A percentile compares a stretch with the other conserved stretches of the same genome.
Evolutionary conservation across 2,113 vertebrate genomes (phyloP).

Genomic region (Crotalus helleri): DNA sequence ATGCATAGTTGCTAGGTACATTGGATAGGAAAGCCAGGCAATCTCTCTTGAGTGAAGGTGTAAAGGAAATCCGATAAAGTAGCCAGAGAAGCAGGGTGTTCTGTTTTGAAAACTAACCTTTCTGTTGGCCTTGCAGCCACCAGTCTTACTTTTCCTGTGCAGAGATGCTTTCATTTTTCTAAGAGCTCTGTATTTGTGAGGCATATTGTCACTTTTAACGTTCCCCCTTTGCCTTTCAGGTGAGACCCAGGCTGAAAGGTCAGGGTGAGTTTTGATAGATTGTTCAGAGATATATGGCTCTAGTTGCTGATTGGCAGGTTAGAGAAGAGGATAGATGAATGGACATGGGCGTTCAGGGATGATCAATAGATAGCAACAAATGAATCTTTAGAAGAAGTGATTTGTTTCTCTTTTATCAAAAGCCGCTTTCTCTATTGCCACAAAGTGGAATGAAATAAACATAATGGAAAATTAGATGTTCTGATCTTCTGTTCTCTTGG

Average conservation of each 20-base stretch:
- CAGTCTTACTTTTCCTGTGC: constrained; percentile 11
- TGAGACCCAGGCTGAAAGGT: constrained; percentile 29
- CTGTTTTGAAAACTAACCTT: constrained; percentile 24
- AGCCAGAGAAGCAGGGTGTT: neutral
- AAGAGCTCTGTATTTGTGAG: constrained; percentile 19
- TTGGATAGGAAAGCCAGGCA: constrained; percentile 1
- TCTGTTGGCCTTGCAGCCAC: neutral
- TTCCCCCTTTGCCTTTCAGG: constrained; percentile 20
- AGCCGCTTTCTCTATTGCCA: neutral
- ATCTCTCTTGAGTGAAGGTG: rapidly evolving
- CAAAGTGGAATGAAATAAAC: neutral
- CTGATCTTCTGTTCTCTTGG: neutral
- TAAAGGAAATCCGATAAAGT: neutral
- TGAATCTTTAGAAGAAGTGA: constrained; percentile 34
- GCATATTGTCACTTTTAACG: constrained; percentile 24
- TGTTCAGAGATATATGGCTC: constrained; percentile 32
- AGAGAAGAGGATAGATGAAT: constrained; percentile 26
- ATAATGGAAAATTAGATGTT: neutral
- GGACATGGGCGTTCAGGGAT: constrained; percentile 4
- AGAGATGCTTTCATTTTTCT: constrained; percentile 25
- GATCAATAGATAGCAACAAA: constrained; percentile 12
- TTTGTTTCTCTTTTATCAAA: constrained; percentile 20
- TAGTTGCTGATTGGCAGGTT: constrained; percentile 28
- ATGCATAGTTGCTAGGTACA: neutral
- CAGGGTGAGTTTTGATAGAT: constrained; percentile 37